Evolutionary conservation across 2,797 vertebrate genomes (phyloP).

Genomic region (Allobates femoralis): DNA sequence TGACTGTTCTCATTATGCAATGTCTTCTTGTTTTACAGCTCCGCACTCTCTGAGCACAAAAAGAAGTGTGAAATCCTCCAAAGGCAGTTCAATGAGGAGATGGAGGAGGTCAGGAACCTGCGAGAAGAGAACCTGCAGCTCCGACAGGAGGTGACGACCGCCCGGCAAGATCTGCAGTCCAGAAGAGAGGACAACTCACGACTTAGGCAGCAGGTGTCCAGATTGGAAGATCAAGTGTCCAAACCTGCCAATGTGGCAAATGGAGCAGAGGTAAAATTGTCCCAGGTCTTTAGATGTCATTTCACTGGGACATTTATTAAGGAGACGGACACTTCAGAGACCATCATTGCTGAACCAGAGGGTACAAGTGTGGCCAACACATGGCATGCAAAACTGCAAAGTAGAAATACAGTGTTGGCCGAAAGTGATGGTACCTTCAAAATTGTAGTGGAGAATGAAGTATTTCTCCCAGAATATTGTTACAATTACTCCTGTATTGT

Average conservation of each 20-base stretch:
- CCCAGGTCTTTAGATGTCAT: constrained; percentile 76
- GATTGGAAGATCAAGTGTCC: constrained; percentile 61
- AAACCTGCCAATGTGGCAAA: constrained; percentile 64
- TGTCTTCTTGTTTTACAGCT: constrained; percentile 67
- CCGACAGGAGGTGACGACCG: constrained; percentile 23
- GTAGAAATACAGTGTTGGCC: too few relatives aligned
- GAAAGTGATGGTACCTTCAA: too few relatives aligned
- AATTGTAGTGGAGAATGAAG: too few relatives aligned
- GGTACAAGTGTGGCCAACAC: neutral
- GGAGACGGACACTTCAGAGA: neutral
- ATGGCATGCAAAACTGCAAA: neutral
- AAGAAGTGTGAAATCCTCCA: constrained; percentile 72
- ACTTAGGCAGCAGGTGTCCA: constrained; percentile 66
- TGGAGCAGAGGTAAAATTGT: constrained; percentile 69
- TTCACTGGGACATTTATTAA: neutral
- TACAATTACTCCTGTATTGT: too few relatives aligned
- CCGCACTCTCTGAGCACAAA: constrained; percentile 64
- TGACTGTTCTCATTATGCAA: neutral
- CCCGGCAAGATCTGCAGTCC: constrained; percentile 68
- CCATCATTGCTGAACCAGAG: neutral
- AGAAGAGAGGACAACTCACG: constrained; percentile 68
- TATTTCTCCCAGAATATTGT: too few relatives aligned
- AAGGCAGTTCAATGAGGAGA: constrained; percentile 66
- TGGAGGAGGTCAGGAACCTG: constrained; percentile 65
- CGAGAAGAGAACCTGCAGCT: constrained; percentile 69